A percentile compares a stretch with the other conserved stretches of the same genome.
Evolutionary conservation across 2,797 vertebrate genomes (phyloP).

Genomic region (Nasua narica): DNA sequence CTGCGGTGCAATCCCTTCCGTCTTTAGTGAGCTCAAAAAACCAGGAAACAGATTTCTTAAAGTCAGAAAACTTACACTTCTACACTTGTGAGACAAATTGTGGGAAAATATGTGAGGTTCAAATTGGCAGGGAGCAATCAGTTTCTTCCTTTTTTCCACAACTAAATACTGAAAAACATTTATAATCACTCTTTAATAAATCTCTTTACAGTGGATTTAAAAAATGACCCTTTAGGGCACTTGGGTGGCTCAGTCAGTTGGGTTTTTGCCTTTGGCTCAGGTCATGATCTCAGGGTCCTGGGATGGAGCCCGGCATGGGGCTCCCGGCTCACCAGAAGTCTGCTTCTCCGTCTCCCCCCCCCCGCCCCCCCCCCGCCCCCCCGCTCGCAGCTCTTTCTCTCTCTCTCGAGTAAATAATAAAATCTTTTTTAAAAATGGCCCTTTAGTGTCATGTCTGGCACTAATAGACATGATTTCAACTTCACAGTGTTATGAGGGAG

Average conservation of each 20-base stretch:
- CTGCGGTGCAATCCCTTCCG: not conserved
- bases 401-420: not conserved
- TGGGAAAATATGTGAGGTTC: constrained; percentile 32
- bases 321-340: not conserved
- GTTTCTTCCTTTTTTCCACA: constrained; percentile 2
- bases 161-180: constrained; percentile 6
- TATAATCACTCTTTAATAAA: constrained; percentile 10
- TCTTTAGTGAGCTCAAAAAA: constrained; percentile 31
- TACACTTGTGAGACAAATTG: constrained; percentile 42
- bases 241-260: not conserved
- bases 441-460: not conserved
- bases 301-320: not conserved
- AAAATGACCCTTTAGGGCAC: not conserved
- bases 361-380: no score
- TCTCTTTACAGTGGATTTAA: not conserved
- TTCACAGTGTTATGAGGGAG: not conserved
- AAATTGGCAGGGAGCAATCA: not conserved
- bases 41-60: constrained; percentile 45
- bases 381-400: no score
- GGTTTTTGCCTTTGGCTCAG: not conserved
- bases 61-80: constrained; percentile 40
- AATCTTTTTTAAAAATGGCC: not conserved
- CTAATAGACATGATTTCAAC: not conserved
- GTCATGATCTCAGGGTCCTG: not conserved
- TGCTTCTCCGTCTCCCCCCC: not conserved